Evolutionary conservation across 2,888 invertebrate genomes (phyloP).

Genomic region (Automeris io): DNA sequence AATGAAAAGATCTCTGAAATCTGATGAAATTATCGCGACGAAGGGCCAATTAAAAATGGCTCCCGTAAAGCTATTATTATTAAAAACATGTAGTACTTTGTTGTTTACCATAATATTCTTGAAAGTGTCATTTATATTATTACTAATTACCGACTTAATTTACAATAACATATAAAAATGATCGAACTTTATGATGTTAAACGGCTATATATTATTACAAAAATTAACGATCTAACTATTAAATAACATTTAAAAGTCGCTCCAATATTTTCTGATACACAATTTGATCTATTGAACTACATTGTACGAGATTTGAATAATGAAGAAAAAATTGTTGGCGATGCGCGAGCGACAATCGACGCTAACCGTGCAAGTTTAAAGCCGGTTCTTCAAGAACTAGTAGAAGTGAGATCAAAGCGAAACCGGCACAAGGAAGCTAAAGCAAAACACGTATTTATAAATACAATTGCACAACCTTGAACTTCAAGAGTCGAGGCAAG

Average conservation of each 20-base stretch:
- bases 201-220: neutral
- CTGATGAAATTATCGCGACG: too few relatives aligned
- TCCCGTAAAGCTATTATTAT: too few relatives aligned
- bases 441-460: conserved; percentile 42
- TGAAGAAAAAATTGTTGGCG: conserved; percentile 4
- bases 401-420: conserved; percentile 2
- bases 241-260: conserved; percentile 1
- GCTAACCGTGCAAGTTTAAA: neutral
- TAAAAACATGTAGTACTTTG: too few relatives aligned
- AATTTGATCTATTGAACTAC: conserved; percentile 10
- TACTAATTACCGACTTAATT: too few relatives aligned
- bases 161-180: too few relatives aligned
- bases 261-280: conserved; percentile 1
- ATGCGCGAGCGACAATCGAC: neutral
- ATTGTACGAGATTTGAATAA: conserved; percentile 6
- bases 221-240: neutral
- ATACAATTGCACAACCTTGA: conserved; percentile 59
- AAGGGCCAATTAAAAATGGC: too few relatives aligned
- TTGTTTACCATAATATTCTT: too few relatives aligned
- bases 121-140: too few relatives aligned
- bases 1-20: too few relatives aligned
- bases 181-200: neutral
- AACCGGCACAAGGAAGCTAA: conserved; percentile 53
- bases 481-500: conserved; percentile 52
- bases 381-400: conserved; percentile 1